These are phyloP conservation scores for Malurus splendens DNA, from an alignment of 2,797 vertebrate genomes.

Conservation along the genomic window DNA sequence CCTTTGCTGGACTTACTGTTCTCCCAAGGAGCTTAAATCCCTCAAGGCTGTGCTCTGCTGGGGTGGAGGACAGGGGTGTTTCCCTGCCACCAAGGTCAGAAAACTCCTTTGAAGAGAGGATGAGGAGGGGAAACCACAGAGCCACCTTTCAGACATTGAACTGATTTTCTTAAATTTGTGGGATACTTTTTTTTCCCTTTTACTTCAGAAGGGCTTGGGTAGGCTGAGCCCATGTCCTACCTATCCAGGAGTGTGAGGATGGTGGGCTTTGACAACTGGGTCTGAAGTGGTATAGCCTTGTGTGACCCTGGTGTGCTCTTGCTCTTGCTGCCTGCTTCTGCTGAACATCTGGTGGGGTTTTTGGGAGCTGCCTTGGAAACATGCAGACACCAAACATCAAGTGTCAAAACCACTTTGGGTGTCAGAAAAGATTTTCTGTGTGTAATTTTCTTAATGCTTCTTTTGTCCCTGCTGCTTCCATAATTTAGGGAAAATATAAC, in stretches of 20 bases:
- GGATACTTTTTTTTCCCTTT: not conserved
- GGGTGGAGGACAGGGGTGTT: rapidly evolving
- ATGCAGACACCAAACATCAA: not conserved
- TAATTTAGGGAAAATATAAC: not conserved
- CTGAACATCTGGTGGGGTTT: not conserved
- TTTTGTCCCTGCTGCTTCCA: not conserved
- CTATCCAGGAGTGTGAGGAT: not conserved
- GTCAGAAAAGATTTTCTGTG: not conserved
- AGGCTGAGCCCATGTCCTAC: not conserved
- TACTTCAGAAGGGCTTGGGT: not conserved
- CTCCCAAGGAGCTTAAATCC: not conserved
- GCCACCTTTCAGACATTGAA: not conserved
- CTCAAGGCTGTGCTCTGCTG: not conserved
- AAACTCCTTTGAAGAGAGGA: not conserved
- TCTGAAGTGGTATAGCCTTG: not conserved
- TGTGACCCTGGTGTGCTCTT: not conserved
- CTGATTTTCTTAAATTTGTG: not conserved
- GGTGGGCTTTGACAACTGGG: not conserved
- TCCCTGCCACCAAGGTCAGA: not conserved
- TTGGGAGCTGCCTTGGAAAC: not conserved
- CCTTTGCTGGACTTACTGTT: not conserved
- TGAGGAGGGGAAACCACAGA: not conserved
- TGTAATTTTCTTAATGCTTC: not conserved
- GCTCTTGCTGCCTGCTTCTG: not conserved
- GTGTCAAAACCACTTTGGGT: not conserved